Evolutionary conservation across 1,140 invertebrate genomes (phyloP).

Genomic region (Zaprionus gabonicus): DNA sequence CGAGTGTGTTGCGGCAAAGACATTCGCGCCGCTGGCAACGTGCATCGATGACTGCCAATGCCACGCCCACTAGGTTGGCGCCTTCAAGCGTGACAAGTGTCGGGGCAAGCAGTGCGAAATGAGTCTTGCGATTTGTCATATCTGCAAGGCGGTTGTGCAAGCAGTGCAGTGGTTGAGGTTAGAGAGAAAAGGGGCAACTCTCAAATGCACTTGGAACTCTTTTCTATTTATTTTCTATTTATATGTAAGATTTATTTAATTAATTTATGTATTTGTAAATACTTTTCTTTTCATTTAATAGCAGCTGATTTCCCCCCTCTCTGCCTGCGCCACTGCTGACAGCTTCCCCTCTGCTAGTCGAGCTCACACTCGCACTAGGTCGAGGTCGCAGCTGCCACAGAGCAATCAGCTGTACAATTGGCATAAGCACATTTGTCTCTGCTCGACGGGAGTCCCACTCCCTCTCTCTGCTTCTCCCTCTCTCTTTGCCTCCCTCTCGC

Average conservation of each 20-base stretch:
- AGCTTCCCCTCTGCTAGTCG: neutral
- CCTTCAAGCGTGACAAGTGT: conserved; percentile 46
- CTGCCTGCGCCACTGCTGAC: neutral
- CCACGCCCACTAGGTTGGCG: conserved; percentile 48
- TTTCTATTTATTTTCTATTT: no score
- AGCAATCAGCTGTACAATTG: conserved; percentile 46
- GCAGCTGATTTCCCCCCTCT: neutral
- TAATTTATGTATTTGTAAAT: no score
- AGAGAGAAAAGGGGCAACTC: neutral
- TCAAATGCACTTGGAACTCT: no score
- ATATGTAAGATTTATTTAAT: no score
- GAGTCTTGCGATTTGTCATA: conserved; percentile 50
- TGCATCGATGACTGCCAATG: conserved; percentile 29
- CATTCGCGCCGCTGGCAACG: conserved; percentile 23
- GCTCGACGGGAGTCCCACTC: no score
- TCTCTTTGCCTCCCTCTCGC: neutral
- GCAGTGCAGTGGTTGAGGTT: neutral
- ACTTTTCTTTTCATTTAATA: no score
- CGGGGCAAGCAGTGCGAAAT: conserved; percentile 32
- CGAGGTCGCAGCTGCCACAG: conserved; percentile 42
- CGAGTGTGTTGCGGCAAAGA: neutral
- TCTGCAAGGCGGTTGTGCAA: conserved; percentile 6
- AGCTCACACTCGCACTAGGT: conserved; percentile 20
- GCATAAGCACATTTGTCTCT: conserved; percentile 40
- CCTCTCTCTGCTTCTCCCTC: neutral